Evolutionary conservation across 2,113 vertebrate species (phyloP), one percentile per base, ranked within the genome.

Genomic region (Echinops telfairi): DNA sequence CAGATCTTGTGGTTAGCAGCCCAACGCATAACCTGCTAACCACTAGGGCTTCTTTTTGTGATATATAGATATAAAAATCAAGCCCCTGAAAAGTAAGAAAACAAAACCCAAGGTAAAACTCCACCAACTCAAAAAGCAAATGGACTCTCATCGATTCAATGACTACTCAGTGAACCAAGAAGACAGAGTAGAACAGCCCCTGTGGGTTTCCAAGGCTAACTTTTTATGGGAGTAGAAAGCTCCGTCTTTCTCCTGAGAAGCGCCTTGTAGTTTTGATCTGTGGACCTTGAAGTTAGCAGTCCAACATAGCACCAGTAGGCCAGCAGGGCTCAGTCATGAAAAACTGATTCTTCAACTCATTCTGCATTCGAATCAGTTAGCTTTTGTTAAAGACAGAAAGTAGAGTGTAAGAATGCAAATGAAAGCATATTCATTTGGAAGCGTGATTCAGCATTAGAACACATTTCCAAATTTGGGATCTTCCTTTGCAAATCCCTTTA

Each of bases 371-470:
- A 93, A 93, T 92, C 85, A 87, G 64, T 95, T 94, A 78, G 27
- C 40, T 90, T 40, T 33, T 25, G 47, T 88, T 86, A 86, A 92
- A 91, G 78, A 80, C 58, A 93, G 11, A 89, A 93, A 85, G 83
- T 27, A n/a, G 58, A 94, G 29, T 64, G 22, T 47, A 85, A 33
- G 73, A 87, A 53, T 29, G 31, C 4, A 3, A 17, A 64, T 77
- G 62, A 86, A 92, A 86, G 76, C 60, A 57, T 82, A 93, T 92
- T 84, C 62, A 0, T 0, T 20, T 77, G 64, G 58, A 81, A 83
- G 27, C 16, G 64, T 58, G 36, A 93, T 83, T 92, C 43, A 71
- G 66, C 53, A 11, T 85, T 62, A 53, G 85, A 80, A 88, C 23
- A 68, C 2, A 1, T 60, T 94, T 95, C 92, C 86, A 88, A 82